phyloP scores from a whole-genome alignment of 2,797 vertebrate genomes.

The Phoebastria nigripes region DNA sequence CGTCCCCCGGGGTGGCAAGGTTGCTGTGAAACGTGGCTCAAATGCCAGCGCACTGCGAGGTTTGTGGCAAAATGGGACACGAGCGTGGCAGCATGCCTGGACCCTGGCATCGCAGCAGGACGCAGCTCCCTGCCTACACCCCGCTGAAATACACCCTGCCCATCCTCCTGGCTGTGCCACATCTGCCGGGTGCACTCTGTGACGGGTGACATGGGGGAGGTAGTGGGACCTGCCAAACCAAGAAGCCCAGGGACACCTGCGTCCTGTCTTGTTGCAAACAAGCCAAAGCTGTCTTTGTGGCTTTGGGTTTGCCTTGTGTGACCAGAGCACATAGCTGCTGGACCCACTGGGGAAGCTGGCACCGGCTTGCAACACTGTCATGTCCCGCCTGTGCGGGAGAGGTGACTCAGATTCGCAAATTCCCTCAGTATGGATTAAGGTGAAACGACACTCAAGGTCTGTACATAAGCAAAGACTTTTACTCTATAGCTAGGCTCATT shows the following conservation, averaged over 20 bases:
- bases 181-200: background rate
- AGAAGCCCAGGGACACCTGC: background rate
- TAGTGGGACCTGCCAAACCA: background rate
- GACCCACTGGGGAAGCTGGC: background rate
- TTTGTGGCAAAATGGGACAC: background rate
- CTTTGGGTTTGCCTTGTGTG: background rate
- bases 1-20: rapidly evolving
- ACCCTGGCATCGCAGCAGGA: background rate
- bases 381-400: too few species aligned
- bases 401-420: too few species aligned
- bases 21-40: rapidly evolving
- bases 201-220: rapidly evolving
- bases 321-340: background rate
- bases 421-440: too few species aligned
- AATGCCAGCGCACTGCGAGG: rapidly evolving
- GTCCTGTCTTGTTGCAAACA: background rate
- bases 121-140: rapidly evolving
- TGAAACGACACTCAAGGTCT: too few species aligned
- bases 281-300: background rate
- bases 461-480: too few species aligned
- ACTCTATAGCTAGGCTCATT: too few species aligned
- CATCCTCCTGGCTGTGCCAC: background rate
- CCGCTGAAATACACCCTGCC: background rate
- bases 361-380: background rate
- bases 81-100: rapidly evolving